These are phyloP conservation scores for Cotesia chilonis DNA, from an alignment of 1,140 invertebrate genomes.

Conservation along the genomic window DNA sequence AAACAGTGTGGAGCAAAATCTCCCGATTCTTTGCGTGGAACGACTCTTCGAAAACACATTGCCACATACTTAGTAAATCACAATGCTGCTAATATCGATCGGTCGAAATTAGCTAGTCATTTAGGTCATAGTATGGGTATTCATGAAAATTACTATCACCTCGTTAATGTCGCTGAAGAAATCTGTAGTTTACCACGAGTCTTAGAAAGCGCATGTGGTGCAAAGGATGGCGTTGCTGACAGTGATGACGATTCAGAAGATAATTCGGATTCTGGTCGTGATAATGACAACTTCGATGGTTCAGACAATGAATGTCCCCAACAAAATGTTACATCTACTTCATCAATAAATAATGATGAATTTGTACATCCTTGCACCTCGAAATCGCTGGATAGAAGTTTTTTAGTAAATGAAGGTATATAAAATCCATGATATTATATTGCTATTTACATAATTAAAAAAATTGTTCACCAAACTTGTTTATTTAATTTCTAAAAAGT, in stretches of 20 bases:
- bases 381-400: no score
- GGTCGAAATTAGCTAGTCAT: not conserved
- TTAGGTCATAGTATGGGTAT: not conserved
- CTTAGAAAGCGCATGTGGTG: not conserved
- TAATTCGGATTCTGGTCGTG: not conserved
- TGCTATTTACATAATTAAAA: no score
- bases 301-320: not conserved
- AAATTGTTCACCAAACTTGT: not conserved
- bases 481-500: not conserved
- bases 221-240: not conserved
- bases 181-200: not conserved
- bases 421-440: no score
- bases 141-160: not conserved
- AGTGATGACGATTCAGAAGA: not conserved
- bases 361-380: no score
- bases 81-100: not conserved
- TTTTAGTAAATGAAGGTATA: no score
- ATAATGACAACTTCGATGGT: not conserved
- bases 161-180: conserved; percentile 1
- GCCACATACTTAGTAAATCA: conserved; percentile 1
- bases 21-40: not conserved
- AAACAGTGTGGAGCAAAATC: not conserved
- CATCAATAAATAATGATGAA: no score
- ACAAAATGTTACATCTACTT: no score
- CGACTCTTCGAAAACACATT: not conserved